Evolutionary conservation across 2,888 invertebrate genomes (phyloP), one percentile per base, ranked within the genome.

Genomic region (Nebria salina): DNA sequence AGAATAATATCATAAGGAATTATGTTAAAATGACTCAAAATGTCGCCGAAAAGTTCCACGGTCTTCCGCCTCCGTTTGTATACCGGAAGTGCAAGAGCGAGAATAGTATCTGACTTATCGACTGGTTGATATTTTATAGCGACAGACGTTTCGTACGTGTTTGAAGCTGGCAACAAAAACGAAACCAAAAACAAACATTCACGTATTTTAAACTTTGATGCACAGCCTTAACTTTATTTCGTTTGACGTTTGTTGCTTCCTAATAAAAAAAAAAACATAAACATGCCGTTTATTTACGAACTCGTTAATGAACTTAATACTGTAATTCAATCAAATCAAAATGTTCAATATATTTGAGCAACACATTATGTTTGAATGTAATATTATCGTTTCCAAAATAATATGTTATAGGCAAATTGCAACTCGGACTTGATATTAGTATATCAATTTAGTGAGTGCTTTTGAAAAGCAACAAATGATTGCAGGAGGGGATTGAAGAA

Each of bases 81-180:
- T 54, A 70, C 6, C 26, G 20, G 25, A 70, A 70, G 26, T 70
- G 25, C 11, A 25, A 66, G 34, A 66, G 20, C 26, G 26, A 70
- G 70, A 70, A 70, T 15, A 34, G 25, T 13, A 70, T 70, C 6
- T 74, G 68, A 79, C 75, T 79, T 79, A 79, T 79, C 66, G 79
- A 79, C 79, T 79, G 79, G 75, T 68, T 79, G 79, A 79, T 79
- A 79, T 79, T 75, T 79, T 75, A 68, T 75, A 75, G 73, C 74
- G 74, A 64, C 68, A 65, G 79, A 79, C 79, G 70, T 74, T 70
- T 74, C 72, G 79, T 75, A 79, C 79, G 79, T 75, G 79, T 75
- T 79, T 54, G 54, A 11, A 54, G 54, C 54, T 54, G 7, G 54
- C 54, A 54, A 54, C 54, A 74, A 75, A 79, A 66, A 15, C 73